Conservation (phyloP, 2,113 vertebrate species). For the Muntiacus muntjak region DNA sequence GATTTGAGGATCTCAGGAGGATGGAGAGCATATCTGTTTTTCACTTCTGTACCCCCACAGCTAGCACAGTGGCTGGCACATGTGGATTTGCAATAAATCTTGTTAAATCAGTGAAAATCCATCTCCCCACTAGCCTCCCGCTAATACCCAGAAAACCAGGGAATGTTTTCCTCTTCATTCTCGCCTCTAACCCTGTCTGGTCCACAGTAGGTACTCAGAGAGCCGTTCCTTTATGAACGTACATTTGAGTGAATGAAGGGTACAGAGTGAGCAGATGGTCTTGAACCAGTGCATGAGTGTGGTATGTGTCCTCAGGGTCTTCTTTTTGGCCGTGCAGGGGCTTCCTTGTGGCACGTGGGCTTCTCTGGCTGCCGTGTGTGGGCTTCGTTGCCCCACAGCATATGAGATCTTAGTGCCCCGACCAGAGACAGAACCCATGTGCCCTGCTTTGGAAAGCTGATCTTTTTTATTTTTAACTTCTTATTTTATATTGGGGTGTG, state of each 20-base stretch:
- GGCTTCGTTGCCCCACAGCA: neutral
- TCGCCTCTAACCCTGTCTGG: neutral
- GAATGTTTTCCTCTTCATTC: neutral
- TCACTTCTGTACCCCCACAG: neutral
- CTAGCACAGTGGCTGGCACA: neutral
- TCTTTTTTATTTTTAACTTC: neutral
- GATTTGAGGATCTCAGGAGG: neutral
- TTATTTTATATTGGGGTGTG: neutral
- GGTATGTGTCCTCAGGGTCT: neutral
- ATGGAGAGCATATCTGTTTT: neutral
- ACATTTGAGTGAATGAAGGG: neutral
- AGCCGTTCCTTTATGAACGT: neutral
- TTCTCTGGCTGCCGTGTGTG: neutral
- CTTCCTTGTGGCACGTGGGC: neutral
- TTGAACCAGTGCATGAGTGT: neutral
- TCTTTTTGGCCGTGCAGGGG: accelerated
- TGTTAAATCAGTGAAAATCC: neutral
- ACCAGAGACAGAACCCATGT: neutral
- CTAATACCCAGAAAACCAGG: neutral
- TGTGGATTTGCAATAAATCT: neutral
- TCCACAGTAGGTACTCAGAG: neutral
- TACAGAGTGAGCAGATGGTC: neutral
- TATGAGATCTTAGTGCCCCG: neutral
- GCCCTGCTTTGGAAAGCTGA: neutral
- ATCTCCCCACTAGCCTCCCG: neutral